Conservation (phyloP, 2,113 vertebrate species). For the Cryptotis parvus region DNA sequence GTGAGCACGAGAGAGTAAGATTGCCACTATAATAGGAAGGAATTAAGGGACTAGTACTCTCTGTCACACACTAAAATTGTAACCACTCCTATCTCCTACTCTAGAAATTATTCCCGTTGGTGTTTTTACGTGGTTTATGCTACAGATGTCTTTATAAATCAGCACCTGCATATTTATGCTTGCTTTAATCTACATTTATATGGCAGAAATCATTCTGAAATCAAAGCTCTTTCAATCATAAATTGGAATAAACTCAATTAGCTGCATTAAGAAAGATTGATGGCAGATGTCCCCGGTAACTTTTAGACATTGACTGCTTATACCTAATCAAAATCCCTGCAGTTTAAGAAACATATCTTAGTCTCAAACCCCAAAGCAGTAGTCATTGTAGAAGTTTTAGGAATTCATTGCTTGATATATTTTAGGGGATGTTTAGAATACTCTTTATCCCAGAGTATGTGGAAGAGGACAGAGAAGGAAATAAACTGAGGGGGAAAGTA, state of each 20-base stretch:
- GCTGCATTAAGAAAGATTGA: conserved; percentile 2
- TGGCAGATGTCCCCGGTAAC: conserved; percentile 15
- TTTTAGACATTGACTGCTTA: background rate
- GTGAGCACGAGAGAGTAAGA: conserved; percentile 1
- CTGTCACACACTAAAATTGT: background rate
- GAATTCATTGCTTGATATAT: no score
- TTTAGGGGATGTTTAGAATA: no score
- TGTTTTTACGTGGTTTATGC: conserved; percentile 32
- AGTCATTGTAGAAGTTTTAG: background rate
- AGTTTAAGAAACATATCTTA: background rate
- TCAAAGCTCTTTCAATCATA: conserved; percentile 63
- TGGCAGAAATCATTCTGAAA: conserved; percentile 74
- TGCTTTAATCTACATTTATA: conserved; percentile 67
- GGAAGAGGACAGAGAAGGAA: no score
- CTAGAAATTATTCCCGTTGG: background rate
- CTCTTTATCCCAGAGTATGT: no score
- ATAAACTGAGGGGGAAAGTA: no score
- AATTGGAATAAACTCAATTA: conserved; percentile 61
- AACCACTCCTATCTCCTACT: background rate
- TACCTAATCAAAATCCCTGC: background rate
- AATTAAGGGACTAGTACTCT: background rate
- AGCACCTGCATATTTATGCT: conserved; percentile 69
- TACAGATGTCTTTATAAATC: conserved; percentile 61
- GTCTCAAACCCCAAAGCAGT: background rate
- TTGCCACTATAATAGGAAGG: background rate